Evolutionary conservation across 2,888 invertebrate species (phyloP), one percentile per base, ranked within the genome.

Genomic region (Acrobeloides nanus): DNA sequence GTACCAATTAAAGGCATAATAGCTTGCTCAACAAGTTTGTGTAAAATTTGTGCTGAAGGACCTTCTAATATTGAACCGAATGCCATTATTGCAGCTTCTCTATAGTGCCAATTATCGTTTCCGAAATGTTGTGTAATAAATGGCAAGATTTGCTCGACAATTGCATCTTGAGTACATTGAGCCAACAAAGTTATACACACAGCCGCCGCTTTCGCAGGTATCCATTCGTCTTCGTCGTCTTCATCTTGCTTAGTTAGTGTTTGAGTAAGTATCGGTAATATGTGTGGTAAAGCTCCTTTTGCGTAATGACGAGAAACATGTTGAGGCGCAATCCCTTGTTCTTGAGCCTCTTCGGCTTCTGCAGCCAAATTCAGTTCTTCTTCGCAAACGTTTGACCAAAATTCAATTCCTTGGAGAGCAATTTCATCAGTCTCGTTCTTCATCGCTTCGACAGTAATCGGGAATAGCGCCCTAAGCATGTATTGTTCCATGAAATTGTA

Each of bases 331-430:
- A 87, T 82, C n/a, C 95, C 87, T 66, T 84, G 83, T 75, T 95
- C 95, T 31, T 82, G 81, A 10, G 95, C 93, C 78, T 95, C 95
- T 35, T 85, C 85, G 69, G 87, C 87, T 76, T 93, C 92, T 74
- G 92, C 86, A 1, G 86, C 83, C 59, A 95, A 79, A 77, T 93
- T 93, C 27, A 93, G 89, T 78, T 99, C 97, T 78, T 95, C 97
- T 77, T 99, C 97, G 73, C 95, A 92, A 0, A 97, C 93, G 69
- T 92, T 95, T 4, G 93, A 95, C 97, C 99, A 99, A 79, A 99
- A 99, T 77, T 99, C 97, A 75, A 99, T 95, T 61, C 97, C 97
- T 42, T 71, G 72, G 38, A 72, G 58, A 3, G 57, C 55, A 44
- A 99, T 86, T 64, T 93, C 92, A 78, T 95, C 92, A 59, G 86